Evolutionary conservation across 2,113 vertebrate species (phyloP), one percentile per base, ranked within the genome.

Genomic region (Xiphorhynchus elegans): DNA sequence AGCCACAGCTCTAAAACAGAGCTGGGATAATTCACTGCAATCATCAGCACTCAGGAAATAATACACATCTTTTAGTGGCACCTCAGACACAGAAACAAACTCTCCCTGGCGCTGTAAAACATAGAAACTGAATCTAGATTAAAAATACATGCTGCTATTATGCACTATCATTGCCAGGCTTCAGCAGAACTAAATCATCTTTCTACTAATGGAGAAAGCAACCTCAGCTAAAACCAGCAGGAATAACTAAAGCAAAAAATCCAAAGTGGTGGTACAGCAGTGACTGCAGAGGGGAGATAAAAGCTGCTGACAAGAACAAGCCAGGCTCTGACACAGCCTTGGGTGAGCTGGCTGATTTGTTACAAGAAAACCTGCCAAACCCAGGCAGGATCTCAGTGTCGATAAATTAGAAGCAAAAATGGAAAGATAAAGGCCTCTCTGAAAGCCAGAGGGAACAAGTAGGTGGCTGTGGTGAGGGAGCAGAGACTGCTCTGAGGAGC

Each of bases 41-140:
- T 89, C 82, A 89, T 92, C 95, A 94, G 67, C 79, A 75, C 44
- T 84, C 88, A 94, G 85, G 90, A 96, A 96, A 96, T 90, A 81
- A 6, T 90, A 96, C 47, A 83, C 79, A 81, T 93, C 79, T 84
- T 85, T 94, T 96, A 94, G 96, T 94, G 92, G 92, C 88, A 96
- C 90, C 92, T 94, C 95, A 96, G 95, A 96, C 90, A 96, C 84
- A 94, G 66, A 91, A 83, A 7, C 76, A 77, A 85, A 52, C 68
- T 81, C 95, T 95, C 94, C 63, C 29, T 60, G 90, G 93, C 94
- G 76, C 66, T 1, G 1, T 96, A 96, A 94, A 93, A 68, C 74
- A 89, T 8, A 84, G 86, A 95, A 94, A 75, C 73, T 13, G 24
- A 96, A 94, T 92, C 83, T 75, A 89, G 94, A 96, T 93, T 90